Base-by-base conservation (phyloP, 2,888 invertebrate species). In the Euplagia quadripunctaria region DNA sequence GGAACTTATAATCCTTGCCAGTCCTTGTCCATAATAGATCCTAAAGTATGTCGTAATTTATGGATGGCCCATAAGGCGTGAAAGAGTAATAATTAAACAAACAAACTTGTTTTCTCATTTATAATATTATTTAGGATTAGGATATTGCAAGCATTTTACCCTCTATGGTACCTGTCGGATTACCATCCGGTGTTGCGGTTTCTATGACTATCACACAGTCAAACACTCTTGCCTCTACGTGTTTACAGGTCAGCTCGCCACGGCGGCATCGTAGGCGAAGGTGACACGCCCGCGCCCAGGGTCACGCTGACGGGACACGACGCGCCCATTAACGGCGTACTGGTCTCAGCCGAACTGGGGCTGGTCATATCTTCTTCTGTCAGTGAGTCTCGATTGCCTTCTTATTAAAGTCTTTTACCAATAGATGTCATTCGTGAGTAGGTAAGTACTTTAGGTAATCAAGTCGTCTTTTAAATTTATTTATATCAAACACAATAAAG, bases 291-390 rank as follows among this genome's bases (percentile, higher is more conserved):
- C 0, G 99, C 99, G 51, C 99, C 99, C 6, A 97, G 99, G 82
- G 99, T 99, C 12, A 99, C 99, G 7, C 96, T 99, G 42, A 99
- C 99, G 0, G 99, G 99, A 0, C 99, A 99, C 94, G 99, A 99
- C 92, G 98, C 99, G 87, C 98, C 99, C 75, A 98, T 99, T 84
- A 98, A 98, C 71, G 98, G 98, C 85, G 98, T 99, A 80, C 98
- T 99, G 69, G 99, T 99, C 77, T 99, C 99, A 20, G 99, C 99
- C 0, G 99, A 99, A 93, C 97, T 99, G 66, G 99, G 99, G 42
- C 96, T 99, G 52, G 99, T 99, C 72, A 98, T 99, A 80, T 99
- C 99, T 68, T 99, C 99, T 69, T 99, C 99, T 12, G 72, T 90
- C 85, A 90, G 91, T 91, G 55, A 88, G 91, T 91, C 81, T 68